These are phyloP conservation scores for Sinopyrophorus schimmeli DNA, from an alignment of 2,888 invertebrate genomes.

Conservation along the genomic window DNA sequence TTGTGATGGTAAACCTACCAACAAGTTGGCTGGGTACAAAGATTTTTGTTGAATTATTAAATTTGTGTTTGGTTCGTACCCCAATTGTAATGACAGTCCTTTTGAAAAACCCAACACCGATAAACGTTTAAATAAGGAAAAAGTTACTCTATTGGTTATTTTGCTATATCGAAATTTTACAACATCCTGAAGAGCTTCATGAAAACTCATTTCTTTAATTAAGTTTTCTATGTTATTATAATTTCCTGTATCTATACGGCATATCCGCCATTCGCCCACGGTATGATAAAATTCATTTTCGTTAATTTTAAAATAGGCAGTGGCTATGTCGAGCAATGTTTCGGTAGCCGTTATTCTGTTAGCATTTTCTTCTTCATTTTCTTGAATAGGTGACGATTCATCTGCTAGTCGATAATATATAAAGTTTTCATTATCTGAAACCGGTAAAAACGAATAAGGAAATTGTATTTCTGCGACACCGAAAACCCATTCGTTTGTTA, in stretches of 20 bases:
- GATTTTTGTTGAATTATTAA: conserved; percentile 13
- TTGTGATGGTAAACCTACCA: conserved; percentile 35
- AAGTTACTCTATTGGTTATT: not conserved
- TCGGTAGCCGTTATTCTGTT: not conserved
- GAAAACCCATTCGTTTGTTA: conserved; percentile 37
- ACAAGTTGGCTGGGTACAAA: conserved; percentile 15
- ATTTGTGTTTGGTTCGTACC: not conserved
- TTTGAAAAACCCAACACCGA: not conserved
- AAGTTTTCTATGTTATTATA: conserved; percentile 4
- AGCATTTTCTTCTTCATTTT: too few species aligned
- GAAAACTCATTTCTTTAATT: not conserved
- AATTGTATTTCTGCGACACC: conserved; percentile 15
- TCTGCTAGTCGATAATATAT: not conserved
- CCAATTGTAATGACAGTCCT: conserved; percentile 3
- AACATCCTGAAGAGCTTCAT: not conserved
- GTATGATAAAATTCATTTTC: not conserved
- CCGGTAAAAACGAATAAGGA: conserved; percentile 3
- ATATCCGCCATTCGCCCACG: not conserved
- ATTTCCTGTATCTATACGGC: not conserved
- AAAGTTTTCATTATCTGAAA: conserved; percentile 4
- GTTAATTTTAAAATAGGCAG: not conserved
- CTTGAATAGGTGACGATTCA: not conserved
- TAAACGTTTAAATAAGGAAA: not conserved
- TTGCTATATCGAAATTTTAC: conserved; percentile 1
- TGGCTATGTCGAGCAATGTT: not conserved